Conservation (phyloP, 1,140 invertebrate species). For the Cydia splendana region DNA sequence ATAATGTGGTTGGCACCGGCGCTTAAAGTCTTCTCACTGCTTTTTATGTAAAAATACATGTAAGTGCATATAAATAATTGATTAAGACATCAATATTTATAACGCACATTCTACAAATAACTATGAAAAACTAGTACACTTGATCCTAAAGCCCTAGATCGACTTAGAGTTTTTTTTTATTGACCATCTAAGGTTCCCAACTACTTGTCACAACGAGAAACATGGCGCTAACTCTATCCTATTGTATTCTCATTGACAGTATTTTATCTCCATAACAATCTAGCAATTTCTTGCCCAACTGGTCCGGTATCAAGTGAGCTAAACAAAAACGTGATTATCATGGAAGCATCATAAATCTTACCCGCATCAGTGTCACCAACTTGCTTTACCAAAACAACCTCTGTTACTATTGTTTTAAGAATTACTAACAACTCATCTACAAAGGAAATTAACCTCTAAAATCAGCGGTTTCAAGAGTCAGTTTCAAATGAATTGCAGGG, state of each 20-base stretch:
- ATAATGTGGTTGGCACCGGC: not conserved
- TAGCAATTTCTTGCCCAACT: constrained; percentile 10
- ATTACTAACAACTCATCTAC: not conserved
- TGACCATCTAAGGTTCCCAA: not conserved
- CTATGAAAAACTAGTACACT: not conserved
- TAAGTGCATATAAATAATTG: not conserved
- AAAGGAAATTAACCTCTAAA: constrained; percentile 12
- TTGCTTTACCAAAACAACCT: not conserved
- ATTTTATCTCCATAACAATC: constrained; percentile 2
- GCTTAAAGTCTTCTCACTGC: not conserved
- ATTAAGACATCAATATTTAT: constrained; percentile 12
- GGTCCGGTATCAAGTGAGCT: constrained; percentile 10
- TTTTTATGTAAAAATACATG: not conserved
- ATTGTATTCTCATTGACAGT: constrained; percentile 5
- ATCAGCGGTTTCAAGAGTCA: not conserved
- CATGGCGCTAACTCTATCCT: not conserved
- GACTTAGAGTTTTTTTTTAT: no score
- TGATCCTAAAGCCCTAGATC: no score
- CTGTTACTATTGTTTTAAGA: not conserved
- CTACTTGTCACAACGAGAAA: not conserved
- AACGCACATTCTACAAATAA: not conserved
- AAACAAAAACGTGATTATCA: constrained; percentile 29
- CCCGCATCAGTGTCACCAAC: constrained; percentile 19
- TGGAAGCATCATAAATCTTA: constrained; percentile 28
- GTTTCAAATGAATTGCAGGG: not conserved